Conservation (phyloP, 1,140 invertebrate genomes). For the Belonocnema kinseyi region DNA sequence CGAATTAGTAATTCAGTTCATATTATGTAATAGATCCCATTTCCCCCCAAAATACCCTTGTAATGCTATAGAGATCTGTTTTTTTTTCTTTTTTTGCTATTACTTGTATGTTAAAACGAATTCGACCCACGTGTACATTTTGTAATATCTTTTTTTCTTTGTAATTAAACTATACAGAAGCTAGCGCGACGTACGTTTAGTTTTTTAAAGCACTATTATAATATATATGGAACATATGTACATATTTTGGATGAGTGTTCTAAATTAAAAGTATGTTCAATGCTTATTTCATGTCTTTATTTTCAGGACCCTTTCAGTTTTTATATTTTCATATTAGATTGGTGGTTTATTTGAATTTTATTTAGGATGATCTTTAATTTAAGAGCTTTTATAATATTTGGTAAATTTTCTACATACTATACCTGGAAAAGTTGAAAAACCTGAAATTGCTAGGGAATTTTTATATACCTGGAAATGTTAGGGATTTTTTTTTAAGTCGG, state of each 20-base stretch:
- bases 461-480: no score
- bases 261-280: slow-evolving; percentile 73
- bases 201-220: slow-evolving; percentile 69
- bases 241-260: slow-evolving; percentile 72
- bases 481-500: no score
- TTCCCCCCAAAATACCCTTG: slow-evolving; percentile 31
- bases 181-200: slow-evolving; percentile 64
- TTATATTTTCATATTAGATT: background rate
- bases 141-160: slow-evolving; percentile 70
- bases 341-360: no score
- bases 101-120: slow-evolving; percentile 58
- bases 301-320: background rate
- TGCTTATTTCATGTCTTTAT: slow-evolving; percentile 52
- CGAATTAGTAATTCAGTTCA: slow-evolving; percentile 38
- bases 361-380: no score
- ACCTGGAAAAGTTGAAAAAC: no score
- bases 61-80: slow-evolving; percentile 58
- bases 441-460: no score
- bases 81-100: slow-evolving; percentile 38
- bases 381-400: no score
- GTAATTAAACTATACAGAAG: slow-evolving; percentile 64
- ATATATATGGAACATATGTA: slow-evolving; percentile 69
- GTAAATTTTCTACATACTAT: no score
- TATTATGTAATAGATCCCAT: slow-evolving; percentile 40
- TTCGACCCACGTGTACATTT: slow-evolving; percentile 67